Conservation (phyloP, 2,888 invertebrate species). For the Apotomis turbidana region DNA sequence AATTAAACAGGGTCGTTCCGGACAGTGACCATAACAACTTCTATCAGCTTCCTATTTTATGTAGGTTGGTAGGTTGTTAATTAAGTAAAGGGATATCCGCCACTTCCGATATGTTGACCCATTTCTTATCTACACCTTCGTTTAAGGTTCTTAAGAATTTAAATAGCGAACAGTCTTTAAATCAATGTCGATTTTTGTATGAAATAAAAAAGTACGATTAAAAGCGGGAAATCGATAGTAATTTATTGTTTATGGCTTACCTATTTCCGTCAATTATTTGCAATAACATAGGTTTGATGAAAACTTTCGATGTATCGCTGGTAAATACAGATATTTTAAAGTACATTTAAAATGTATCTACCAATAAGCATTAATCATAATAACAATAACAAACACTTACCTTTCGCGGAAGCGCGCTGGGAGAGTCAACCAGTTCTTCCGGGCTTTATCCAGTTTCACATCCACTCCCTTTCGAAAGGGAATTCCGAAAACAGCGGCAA, state of each 20-base stretch:
- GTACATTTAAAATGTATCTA: constrained; percentile 38
- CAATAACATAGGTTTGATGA: no score
- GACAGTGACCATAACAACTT: constrained; percentile 29
- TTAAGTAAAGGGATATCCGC: constrained; percentile 25
- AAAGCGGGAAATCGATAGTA: no score
- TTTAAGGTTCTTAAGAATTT: no score
- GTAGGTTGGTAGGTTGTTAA: constrained; percentile 27
- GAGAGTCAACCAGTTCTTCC: constrained; percentile 68
- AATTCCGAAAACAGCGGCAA: constrained; percentile 41
- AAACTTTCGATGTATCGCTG: neutral
- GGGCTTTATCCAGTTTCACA: constrained; percentile 69
- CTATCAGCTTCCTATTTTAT: constrained; percentile 34
- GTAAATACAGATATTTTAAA: no score
- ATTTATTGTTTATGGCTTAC: no score
- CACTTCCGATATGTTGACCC: constrained; percentile 32
- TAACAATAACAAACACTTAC: constrained; percentile 54
- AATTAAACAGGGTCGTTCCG: constrained; percentile 35
- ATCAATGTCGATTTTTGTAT: no score
- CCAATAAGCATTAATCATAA: constrained; percentile 33
- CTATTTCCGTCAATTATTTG: no score
- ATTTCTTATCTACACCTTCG: neutral
- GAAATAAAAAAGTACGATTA: no score
- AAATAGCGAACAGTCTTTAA: no score
- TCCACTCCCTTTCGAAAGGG: constrained; percentile 55
- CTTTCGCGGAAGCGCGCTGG: constrained; percentile 67